Percentiles rank a stretch among this genome's conserved stretches.
Evolutionary conservation across 2,888 invertebrate species (phyloP).

Genomic region (Euspilapteryx auroguttella): DNA sequence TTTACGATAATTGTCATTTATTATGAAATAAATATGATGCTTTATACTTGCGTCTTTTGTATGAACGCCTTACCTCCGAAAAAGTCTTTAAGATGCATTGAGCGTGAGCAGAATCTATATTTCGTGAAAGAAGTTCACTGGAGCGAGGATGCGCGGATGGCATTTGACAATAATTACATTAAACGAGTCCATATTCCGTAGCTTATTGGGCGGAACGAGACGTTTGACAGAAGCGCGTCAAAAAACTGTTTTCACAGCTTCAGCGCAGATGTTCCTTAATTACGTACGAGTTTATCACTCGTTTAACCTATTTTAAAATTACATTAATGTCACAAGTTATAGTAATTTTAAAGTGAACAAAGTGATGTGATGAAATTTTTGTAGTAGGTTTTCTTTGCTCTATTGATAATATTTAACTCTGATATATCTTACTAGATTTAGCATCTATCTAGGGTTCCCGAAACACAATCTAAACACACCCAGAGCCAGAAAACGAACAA

Average conservation of each 20-base stretch:
- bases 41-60: constrained; percentile 12
- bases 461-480: too few relatives aligned
- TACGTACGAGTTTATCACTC: too few relatives aligned
- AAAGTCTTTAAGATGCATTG: constrained; percentile 30
- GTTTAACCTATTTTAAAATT: too few relatives aligned
- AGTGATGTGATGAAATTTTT: too few relatives aligned
- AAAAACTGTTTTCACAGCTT: constrained; percentile 50
- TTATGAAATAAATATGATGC: constrained; percentile 60
- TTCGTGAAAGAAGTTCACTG: constrained; percentile 35
- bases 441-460: too few relatives aligned
- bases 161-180: constrained; percentile 54
- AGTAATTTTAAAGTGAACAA: too few relatives aligned
- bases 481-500: too few relatives aligned
- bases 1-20: constrained; percentile 61
- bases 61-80: constrained; percentile 18
- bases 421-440: too few relatives aligned
- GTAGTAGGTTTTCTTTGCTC: too few relatives aligned
- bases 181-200: constrained; percentile 20
- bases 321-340: too few relatives aligned
- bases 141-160: constrained; percentile 24
- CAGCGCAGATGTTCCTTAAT: constrained; percentile 37
- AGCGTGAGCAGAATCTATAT: constrained; percentile 41
- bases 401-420: too few relatives aligned
- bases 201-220: constrained; percentile 43
- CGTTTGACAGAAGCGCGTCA: constrained; percentile 15